Evolutionary conservation across 2,797 vertebrate species (phyloP), one percentile per base, ranked within the genome.

Genomic region (Masticophis lateralis): DNA sequence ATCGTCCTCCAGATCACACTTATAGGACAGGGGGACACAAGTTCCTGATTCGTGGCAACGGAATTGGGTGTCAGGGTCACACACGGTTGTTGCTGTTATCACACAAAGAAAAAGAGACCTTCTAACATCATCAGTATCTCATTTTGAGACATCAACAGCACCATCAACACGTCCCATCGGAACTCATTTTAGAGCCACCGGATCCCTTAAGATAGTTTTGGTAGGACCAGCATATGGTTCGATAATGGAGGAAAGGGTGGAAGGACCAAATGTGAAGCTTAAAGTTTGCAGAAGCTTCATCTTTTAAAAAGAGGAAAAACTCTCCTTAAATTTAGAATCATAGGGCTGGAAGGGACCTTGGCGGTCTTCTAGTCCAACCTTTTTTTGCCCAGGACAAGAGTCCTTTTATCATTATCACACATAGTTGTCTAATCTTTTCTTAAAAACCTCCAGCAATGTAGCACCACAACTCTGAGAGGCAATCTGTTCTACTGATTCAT

Each of bases 1-100:
- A 97, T 99, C 99, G 0, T 99, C 99, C 94, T 99, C 99, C 1
- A 99, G 98, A 97, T 99, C 99, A 51, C 99, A 99, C 55, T 99
- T 99, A 96, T 99, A 99, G 93, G 99, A 99, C 79, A 99, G 97
- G 0, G 99, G 99, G 96, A 99, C 99, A 94, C 99, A 99, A 93
- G 99, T 99, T 43, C 99, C 99, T 0, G 99, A 99, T 89, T 98
- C 98, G 90, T 98, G 97, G 95, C 99, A 99, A 94, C 98, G 98
- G 95, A 99, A 99, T 97, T 99, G 99, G 90, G 98, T 99, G 88
- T 98, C 98, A 0, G 98, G 90, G 61, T 99, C 99, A 0, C 99
- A 99, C 20, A 98, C 94, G 0, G 98, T 99, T 1, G 99, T 99
- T 60, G 99, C 99, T 99, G 88, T 93, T 0, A 16, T 0, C 11